Evolutionary conservation across 2,888 invertebrate genomes (phyloP), one percentile per base, ranked within the genome.

Genomic region (Drosophila histrio): DNA sequence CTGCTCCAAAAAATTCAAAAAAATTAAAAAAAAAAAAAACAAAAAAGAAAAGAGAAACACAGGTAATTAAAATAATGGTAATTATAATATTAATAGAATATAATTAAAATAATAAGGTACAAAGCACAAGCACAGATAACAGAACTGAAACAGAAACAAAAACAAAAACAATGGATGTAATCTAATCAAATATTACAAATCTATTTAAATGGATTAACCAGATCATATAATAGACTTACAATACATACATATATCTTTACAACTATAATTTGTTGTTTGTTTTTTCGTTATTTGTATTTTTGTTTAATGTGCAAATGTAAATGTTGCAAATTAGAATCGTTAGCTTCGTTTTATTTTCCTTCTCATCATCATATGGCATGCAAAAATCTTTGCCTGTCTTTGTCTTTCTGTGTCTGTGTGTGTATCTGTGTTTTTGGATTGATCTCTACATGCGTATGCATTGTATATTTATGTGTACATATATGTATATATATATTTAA

Each of bases 1-100:
- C 68, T 65, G 77, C 77, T 76, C 75, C 46, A 62, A 62, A 41
- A 30, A 46, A 38, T n/a, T n/a, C n/a, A n/a, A n/a, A n/a, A n/a
- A n/a, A n/a, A n/a, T n/a, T n/a, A 49, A 24, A 19, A 39, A 26
- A 56, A 17, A 19, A 30, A 7, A 30, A 52, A 36, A 28, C 13
- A 15, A 60, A 41, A 52, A 46, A 38, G 46, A 46, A 22, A 28
- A 24, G 13, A 24, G 24, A 50, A 61, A 58, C 52, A 75, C 57
- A 56, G 59, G 34, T 50, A 15, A 56, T 28, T 50, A 47, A 58
- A 30, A 54, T 38, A 63, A 50, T 59, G 28, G 52, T 54, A 46
- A 54, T 61, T 56, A 47, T 49, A 53, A 59, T 44, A 50, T 53
- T 61, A 59, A 52, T 60, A 59, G 30, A 44, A 19, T 38, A 46